phyloP scores from a whole-genome alignment of 2,113 vertebrate species.

The Misgurnus mizolepis region DNA sequence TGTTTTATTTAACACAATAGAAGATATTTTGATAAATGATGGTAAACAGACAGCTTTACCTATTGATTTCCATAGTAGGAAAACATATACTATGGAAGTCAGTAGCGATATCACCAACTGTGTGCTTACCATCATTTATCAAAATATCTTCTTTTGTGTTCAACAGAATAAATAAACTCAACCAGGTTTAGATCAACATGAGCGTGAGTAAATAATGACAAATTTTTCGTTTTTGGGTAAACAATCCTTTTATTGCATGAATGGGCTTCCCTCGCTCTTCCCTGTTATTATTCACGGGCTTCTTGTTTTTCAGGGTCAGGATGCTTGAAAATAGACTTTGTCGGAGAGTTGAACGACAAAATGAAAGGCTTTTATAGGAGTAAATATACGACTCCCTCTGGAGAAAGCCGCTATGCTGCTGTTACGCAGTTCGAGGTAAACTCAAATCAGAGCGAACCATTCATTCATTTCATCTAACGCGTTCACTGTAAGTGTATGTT shows the following conservation, averaged over 20 bases:
- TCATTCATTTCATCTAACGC: not conserved
- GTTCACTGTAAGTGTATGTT: not conserved
- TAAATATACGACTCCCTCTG: conserved; percentile 86
- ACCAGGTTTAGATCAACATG: too few relatives aligned
- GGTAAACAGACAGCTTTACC: too few relatives aligned
- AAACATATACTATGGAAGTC: too few relatives aligned
- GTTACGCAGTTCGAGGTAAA: conserved; percentile 98
- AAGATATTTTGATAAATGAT: too few relatives aligned
- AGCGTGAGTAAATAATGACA: too few relatives aligned
- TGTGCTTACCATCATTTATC: too few relatives aligned
- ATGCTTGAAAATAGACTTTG: conserved; percentile 94
- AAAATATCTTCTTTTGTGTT: too few relatives aligned
- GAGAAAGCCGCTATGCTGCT: conserved; percentile 91
- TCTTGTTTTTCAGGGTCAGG: conserved; percentile 80
- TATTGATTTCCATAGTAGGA: too few relatives aligned
- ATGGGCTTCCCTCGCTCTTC: conserved; percentile 3
- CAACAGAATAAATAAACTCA: too few relatives aligned
- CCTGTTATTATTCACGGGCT: not conserved
- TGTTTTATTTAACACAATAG: too few relatives aligned
- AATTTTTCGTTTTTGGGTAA: too few relatives aligned
- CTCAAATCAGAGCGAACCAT: not conserved
- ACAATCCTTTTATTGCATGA: not conserved
- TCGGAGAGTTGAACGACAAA: conserved; percentile 97
- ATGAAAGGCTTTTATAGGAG: conserved; percentile 99
- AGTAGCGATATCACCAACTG: too few relatives aligned